Evolutionary conservation across 2,113 vertebrate species (phyloP).

Genomic region (Onychorhynchus coronatus): DNA sequence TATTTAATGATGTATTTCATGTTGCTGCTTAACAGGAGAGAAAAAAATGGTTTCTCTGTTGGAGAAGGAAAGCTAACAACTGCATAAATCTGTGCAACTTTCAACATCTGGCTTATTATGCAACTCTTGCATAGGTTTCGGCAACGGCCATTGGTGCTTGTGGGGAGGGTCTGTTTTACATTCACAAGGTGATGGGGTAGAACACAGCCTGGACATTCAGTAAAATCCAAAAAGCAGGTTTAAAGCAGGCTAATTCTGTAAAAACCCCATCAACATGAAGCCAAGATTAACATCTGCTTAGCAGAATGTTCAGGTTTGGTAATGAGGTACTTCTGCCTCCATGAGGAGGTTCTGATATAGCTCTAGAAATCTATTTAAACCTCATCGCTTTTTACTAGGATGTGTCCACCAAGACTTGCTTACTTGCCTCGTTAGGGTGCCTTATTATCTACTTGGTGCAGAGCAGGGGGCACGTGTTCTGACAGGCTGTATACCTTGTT

Average conservation of each 20-base stretch:
- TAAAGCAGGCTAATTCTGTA: not conserved
- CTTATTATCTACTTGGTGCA: not conserved
- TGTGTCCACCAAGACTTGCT: not conserved
- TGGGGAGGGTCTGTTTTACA: not conserved
- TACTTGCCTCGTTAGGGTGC: not conserved
- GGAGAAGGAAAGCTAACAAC: not conserved
- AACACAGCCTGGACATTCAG: accelerated
- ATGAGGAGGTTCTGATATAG: not conserved
- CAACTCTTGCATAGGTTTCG: accelerated
- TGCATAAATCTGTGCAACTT: not conserved
- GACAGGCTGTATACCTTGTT: not conserved
- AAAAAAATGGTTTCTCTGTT: not conserved
- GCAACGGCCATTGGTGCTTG: accelerated
- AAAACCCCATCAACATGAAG: not conserved
- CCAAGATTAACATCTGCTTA: not conserved
- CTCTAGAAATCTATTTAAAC: not conserved
- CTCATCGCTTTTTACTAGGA: not conserved
- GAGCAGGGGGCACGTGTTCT: not conserved
- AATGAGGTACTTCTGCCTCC: not conserved
- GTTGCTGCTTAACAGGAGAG: not conserved
- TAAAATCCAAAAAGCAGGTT: not conserved
- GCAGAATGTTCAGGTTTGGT: not conserved
- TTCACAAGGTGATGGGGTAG: accelerated
- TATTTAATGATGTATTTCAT: not conserved
- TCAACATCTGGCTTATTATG: not conserved